Conservation (phyloP, 2,113 vertebrate genomes). For the Sinosuthora webbiana region DNA sequence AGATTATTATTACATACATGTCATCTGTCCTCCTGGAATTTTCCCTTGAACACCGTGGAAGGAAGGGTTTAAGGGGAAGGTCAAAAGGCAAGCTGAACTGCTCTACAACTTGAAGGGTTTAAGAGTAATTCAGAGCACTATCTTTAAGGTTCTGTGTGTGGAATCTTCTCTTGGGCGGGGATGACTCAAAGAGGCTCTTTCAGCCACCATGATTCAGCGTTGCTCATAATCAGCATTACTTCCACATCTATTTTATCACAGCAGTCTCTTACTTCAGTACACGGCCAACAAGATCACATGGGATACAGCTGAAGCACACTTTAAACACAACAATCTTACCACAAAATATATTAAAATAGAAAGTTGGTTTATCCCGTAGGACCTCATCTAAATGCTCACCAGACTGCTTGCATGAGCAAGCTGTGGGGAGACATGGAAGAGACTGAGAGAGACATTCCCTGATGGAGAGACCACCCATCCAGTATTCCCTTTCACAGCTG, state of each 20-base stretch:
- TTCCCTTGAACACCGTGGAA: neutral
- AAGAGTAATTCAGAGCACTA: neutral
- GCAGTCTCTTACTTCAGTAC: neutral
- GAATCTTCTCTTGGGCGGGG: neutral
- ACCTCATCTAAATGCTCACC: neutral
- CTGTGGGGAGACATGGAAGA: neutral
- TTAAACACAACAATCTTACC: neutral
- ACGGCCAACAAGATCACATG: neutral
- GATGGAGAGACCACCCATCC: neutral
- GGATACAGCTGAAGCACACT: neutral
- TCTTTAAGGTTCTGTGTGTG: neutral
- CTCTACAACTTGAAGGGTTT: neutral
- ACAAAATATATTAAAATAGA: neutral
- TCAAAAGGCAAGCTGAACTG: neutral
- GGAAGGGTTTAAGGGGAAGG: neutral
- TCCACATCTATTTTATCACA: neutral
- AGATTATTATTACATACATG: neutral
- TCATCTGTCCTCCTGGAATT: neutral
- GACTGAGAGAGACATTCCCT: neutral
- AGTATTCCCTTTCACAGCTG: neutral
- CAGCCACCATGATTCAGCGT: neutral
- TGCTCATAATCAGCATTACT: neutral
- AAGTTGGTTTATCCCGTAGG: neutral
- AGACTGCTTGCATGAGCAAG: neutral
- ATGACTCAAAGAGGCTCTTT: neutral